Evolutionary conservation across 2,797 vertebrate species (phyloP), one percentile per base, ranked within the genome.

Genomic region (Strix occidentalis): DNA sequence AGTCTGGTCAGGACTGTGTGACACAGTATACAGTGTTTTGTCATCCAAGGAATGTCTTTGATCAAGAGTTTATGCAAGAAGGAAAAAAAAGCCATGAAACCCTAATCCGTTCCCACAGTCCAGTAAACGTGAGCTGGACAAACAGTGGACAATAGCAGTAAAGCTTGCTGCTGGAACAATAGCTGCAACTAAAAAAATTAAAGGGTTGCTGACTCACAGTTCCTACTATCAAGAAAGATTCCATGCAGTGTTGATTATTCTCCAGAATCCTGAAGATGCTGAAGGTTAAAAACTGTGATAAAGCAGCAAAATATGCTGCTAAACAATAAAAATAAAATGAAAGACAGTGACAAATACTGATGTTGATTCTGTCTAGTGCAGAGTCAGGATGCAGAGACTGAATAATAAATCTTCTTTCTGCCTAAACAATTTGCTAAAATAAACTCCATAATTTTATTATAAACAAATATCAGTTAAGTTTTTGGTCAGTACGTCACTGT

Each of bases 41-140:
- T 98, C 98, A 99, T 98, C 98, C 98, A 98, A 98, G 98, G 98
- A 99, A 99, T 99, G 98, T 97, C 98, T 99, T 99, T 99, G 98
- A 99, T 98, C 98, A 97, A 96, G 98, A 97, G 98, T 98, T 98
- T 98, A 97, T 98, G 98, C 98, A 98, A 97, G 97, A 95, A 96
- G 91, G 83, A 95, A 96, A 97, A 98, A 98, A 96, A 92, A 97
- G 97, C 97, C 97, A 97, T 97, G 98, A 98, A 98, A 98, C 98
- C 97, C 98, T 99, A 99, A 99, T 99, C 98, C 98, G 96, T 98
- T 98, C 98, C 98, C 98, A 98, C 98, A 99, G 98, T 96, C 98
- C 98, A 97, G 97, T 98, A 97, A 98, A 97, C 95, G 96, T 97
- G 97, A 91, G 96, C 97, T 94, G 91, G 97, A 98, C 98, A 98